Evolutionary conservation across 2,888 invertebrate species (phyloP).

Genomic region (Cephus sareptanus): DNA sequence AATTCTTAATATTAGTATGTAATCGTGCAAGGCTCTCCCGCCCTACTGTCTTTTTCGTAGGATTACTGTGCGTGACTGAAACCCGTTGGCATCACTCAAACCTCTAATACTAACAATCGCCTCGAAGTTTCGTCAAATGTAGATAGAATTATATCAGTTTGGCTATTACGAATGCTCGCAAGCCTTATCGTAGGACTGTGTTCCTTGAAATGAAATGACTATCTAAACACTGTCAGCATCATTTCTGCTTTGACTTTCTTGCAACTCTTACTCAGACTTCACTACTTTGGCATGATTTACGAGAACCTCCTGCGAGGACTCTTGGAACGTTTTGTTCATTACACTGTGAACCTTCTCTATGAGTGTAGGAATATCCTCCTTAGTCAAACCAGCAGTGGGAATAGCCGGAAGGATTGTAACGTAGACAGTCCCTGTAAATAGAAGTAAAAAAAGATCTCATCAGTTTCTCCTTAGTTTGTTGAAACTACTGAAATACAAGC

Average conservation of each 20-base stretch:
- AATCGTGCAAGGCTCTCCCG: background rate
- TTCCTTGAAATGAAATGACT: slow-evolving; percentile 3
- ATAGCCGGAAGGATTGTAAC: slow-evolving; percentile 81
- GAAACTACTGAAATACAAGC: background rate
- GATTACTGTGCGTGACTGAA: background rate
- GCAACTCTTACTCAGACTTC: background rate
- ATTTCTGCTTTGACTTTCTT: background rate
- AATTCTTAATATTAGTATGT: background rate
- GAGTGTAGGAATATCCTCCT: slow-evolving; percentile 73
- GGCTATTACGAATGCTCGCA: background rate
- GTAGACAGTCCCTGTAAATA: slow-evolving; percentile 72
- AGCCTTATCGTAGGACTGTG: background rate
- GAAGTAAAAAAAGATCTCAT: background rate
- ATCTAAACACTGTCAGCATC: background rate
- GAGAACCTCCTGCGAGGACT: slow-evolving; percentile 66
- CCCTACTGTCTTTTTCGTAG: background rate
- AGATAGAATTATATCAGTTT: background rate
- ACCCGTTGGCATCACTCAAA: background rate
- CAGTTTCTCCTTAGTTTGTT: background rate
- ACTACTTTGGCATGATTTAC: slow-evolving; percentile 28
- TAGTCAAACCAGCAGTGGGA: slow-evolving; percentile 72
- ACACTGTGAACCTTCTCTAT: slow-evolving; percentile 74
- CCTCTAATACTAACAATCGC: background rate
- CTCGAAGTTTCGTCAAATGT: background rate
- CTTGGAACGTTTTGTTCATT: slow-evolving; percentile 76